A percentile compares a stretch with the other conserved stretches of the same genome.
Evolutionary conservation across 2,113 vertebrate species (phyloP).

Genomic region (Panthera uncia): DNA sequence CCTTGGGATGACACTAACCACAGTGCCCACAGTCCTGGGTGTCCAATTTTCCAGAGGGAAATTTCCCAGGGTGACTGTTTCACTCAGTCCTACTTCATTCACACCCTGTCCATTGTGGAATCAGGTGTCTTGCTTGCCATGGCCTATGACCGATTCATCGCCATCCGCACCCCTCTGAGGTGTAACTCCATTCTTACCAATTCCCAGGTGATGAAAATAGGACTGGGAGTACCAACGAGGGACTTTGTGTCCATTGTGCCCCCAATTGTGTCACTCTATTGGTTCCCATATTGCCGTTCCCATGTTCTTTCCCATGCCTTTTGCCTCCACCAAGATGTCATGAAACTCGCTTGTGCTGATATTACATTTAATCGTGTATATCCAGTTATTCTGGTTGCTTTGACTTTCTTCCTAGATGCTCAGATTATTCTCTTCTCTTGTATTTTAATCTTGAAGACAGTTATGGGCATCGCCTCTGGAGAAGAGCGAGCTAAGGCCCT

Average conservation of each 20-base stretch:
- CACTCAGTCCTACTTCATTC: slow-evolving; percentile 68
- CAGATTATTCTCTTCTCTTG: slow-evolving; percentile 50
- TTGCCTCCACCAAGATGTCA: slow-evolving; percentile 72
- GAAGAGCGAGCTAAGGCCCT: slow-evolving; percentile 29
- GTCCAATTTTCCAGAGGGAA: neutral
- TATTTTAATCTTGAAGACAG: slow-evolving; percentile 56
- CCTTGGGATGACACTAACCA: slow-evolving; percentile 57
- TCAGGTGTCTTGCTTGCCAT: slow-evolving; percentile 54
- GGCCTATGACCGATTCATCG: slow-evolving; percentile 69
- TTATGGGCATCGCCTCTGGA: slow-evolving; percentile 17
- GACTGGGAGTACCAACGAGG: neutral
- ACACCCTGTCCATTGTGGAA: slow-evolving; percentile 58
- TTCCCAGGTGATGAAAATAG: neutral
- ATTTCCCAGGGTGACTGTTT: slow-evolving; percentile 55
- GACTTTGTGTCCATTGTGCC: neutral
- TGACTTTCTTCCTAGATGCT: slow-evolving; percentile 35
- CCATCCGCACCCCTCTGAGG: slow-evolving; percentile 40
- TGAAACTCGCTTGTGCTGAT: slow-evolving; percentile 65
- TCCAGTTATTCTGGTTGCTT: slow-evolving; percentile 24
- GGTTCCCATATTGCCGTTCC: slow-evolving; percentile 38
- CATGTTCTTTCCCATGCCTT: slow-evolving; percentile 54
- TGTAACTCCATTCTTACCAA: slow-evolving; percentile 58
- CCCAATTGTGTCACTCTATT: neutral
- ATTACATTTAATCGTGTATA: slow-evolving; percentile 46
- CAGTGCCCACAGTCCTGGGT: slow-evolving; percentile 57